A percentile compares a stretch with the other conserved stretches of the same genome.
phyloP scores from a whole-genome alignment of 2,888 invertebrate species.

The Sminthurinus aureus region DNA sequence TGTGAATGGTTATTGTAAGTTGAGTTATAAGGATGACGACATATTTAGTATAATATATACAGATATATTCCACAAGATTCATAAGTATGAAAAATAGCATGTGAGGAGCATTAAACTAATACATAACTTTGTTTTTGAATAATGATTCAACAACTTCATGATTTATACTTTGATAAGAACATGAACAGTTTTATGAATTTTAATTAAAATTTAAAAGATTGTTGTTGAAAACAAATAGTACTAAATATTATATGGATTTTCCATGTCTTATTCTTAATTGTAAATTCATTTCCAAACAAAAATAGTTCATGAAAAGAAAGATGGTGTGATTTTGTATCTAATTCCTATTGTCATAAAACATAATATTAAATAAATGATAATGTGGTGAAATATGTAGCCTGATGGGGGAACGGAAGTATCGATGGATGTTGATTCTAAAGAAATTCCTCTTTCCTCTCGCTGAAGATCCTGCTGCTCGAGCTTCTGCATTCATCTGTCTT shows the following conservation, averaged over 20 bases:
- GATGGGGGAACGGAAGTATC: slow-evolving; percentile 28
- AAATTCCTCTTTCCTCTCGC: slow-evolving; percentile 27
- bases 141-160: too few relatives aligned
- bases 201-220: too few relatives aligned
- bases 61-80: too few relatives aligned
- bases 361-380: background rate
- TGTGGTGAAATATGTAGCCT: slow-evolving; percentile 24
- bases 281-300: background rate
- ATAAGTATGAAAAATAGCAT: too few relatives aligned
- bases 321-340: background rate
- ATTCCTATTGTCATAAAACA: background rate
- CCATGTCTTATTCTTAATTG: background rate
- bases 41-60: too few relatives aligned
- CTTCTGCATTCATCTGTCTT: slow-evolving; percentile 2
- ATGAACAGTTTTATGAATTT: too few relatives aligned
- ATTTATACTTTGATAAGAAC: too few relatives aligned
- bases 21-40: too few relatives aligned
- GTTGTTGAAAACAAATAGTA: background rate
- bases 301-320: background rate
- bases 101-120: too few relatives aligned
- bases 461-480: slow-evolving; percentile 18
- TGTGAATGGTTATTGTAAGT: too few relatives aligned
- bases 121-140: too few relatives aligned
- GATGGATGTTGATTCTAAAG: slow-evolving; percentile 18
- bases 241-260: background rate